Evolutionary conservation across 2,888 invertebrate species (phyloP).

Genomic region (Nemotelus pantherinus): DNA sequence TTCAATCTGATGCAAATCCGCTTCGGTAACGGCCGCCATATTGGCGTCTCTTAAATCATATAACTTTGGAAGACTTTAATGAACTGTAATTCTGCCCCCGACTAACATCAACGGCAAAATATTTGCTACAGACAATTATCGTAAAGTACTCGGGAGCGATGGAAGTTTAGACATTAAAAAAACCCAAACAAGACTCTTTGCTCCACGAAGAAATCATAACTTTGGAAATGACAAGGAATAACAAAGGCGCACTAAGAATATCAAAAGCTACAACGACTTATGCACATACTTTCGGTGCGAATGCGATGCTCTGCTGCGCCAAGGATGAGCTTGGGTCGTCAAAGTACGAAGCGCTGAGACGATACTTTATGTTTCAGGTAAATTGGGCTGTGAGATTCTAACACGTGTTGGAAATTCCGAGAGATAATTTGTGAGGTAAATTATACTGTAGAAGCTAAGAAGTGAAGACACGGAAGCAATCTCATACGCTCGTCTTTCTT

Average conservation of each 20-base stretch:
- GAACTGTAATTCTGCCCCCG: conserved; percentile 25
- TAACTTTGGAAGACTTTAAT: conserved; percentile 24
- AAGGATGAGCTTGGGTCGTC: too few relatives aligned
- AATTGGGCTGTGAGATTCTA: too few relatives aligned
- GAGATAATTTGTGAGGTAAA: too few relatives aligned
- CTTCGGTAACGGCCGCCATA: neutral
- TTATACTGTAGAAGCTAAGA: too few relatives aligned
- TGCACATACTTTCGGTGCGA: too few relatives aligned
- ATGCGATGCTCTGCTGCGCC: too few relatives aligned
- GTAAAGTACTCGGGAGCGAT: conserved; percentile 32
- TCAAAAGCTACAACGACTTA: neutral
- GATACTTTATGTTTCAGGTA: too few relatives aligned
- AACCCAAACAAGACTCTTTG: neutral
- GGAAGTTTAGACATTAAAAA: conserved; percentile 31
- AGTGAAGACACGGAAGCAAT: too few relatives aligned
- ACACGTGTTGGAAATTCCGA: too few relatives aligned
- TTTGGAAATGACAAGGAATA: conserved; percentile 35
- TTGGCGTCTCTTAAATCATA: conserved; percentile 10
- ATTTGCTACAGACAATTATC: conserved; percentile 34
- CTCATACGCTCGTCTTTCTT: too few relatives aligned
- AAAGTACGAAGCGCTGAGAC: too few relatives aligned
- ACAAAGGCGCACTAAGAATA: conserved; percentile 20
- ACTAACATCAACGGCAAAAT: conserved; percentile 22
- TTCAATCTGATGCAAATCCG: conserved; percentile 33
- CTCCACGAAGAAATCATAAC: conserved; percentile 29